A percentile compares a stretch with the other conserved stretches of the same genome.
Conservation (phyloP, 2,113 vertebrate species). For the Stigmatopora nigra region DNA sequence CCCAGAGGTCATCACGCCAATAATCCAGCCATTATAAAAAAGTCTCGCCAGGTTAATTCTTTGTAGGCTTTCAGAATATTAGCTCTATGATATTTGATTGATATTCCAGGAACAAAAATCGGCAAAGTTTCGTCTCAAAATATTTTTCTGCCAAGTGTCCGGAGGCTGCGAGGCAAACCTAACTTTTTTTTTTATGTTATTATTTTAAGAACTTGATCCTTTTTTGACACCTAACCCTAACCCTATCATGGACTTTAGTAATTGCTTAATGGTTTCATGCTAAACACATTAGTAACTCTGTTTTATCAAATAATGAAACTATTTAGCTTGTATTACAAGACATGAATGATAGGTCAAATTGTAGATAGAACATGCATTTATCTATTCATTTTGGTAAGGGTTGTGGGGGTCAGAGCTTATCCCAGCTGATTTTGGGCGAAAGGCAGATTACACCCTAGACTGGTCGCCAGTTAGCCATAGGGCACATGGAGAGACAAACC, state of each 20-base stretch:
- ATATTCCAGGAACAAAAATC: neutral
- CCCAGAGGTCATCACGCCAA: constrained; percentile 55
- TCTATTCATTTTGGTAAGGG: no score
- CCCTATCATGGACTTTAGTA: neutral
- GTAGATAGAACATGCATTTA: no score
- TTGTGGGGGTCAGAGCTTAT: no score
- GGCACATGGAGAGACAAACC: no score
- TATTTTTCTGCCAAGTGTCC: neutral
- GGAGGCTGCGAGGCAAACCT: neutral
- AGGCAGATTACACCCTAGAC: no score
- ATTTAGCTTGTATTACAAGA: no score
- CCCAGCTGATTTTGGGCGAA: no score
- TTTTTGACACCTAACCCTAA: no score
- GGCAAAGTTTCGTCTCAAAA: neutral
- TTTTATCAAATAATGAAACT: neutral
- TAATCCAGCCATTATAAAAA: constrained; percentile 49
- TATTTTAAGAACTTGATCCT: neutral
- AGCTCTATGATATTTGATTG: neutral
- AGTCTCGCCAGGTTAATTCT: neutral
- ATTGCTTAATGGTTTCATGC: neutral
- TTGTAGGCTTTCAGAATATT: constrained; percentile 4
- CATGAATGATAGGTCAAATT: no score
- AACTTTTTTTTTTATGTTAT: neutral
- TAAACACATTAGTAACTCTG: neutral
- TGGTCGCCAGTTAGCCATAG: no score